Conservation (phyloP, 37 sponge, comb jelly and placozoan genomes). For the Eunapius fragilis region DNA sequence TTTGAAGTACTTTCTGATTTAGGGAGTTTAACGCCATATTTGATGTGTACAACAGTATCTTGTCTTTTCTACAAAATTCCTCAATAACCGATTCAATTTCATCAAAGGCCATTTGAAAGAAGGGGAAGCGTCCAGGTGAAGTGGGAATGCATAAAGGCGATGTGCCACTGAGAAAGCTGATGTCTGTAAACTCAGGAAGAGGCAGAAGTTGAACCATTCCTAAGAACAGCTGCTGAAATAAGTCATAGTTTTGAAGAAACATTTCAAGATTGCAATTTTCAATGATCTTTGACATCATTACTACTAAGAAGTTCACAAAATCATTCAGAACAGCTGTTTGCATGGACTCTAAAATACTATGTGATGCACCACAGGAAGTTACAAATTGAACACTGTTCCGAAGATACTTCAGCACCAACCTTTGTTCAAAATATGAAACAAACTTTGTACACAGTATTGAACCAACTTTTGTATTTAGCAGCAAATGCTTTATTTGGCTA, state of each 20-base stretch:
- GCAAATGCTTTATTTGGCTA: slow-evolving; percentile 3
- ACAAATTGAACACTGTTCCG: slow-evolving; percentile 61
- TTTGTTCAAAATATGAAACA: slow-evolving; percentile 73
- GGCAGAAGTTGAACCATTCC: slow-evolving; percentile 46
- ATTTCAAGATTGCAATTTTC: slow-evolving; percentile 67
- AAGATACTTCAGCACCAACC: slow-evolving; percentile 64
- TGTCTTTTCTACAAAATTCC: slow-evolving; percentile 8
- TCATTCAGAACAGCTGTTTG: slow-evolving; percentile 64
- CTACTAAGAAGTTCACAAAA: slow-evolving; percentile 70
- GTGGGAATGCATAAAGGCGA: neutral
- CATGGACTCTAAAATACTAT: slow-evolving; percentile 75
- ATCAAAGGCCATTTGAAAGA: slow-evolving; percentile 43
- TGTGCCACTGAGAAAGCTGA: slow-evolving; percentile 35
- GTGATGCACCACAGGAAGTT: slow-evolving; percentile 57
- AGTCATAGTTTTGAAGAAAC: slow-evolving; percentile 15
- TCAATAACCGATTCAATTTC: slow-evolving; percentile 39
- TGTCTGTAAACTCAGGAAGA: slow-evolving; percentile 51
- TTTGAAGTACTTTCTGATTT: neutral
- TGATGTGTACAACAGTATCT: neutral
- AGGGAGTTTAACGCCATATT: neutral
- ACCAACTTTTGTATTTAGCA: slow-evolving; percentile 54
- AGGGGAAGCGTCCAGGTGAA: slow-evolving; percentile 26
- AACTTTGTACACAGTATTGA: slow-evolving; percentile 65
- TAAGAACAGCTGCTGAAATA: slow-evolving; percentile 54
- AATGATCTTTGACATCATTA: slow-evolving; percentile 72